phyloP scores from a whole-genome alignment of 2,113 vertebrate species.

The Stigmatopora nigra region DNA sequence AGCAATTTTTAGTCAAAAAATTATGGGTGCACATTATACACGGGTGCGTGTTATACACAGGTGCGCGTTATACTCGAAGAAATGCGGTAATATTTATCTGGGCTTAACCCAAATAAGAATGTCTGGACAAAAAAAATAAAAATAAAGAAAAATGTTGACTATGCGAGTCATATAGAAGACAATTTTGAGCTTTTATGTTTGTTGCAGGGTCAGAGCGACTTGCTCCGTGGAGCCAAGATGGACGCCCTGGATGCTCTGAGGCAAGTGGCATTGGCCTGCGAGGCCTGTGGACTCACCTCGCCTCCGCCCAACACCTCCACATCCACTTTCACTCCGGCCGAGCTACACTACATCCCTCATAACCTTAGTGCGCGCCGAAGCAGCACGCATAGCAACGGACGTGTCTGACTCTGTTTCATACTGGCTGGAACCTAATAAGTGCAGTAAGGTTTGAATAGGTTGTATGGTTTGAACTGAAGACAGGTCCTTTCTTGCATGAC shows the following conservation, averaged over 20 bases:
- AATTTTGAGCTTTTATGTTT: not conserved
- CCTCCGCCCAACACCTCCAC: constrained; percentile 38
- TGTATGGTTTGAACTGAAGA: constrained; percentile 16
- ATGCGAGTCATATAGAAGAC: not conserved
- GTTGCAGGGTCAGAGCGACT: constrained; percentile 87
- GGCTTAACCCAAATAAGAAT: too few relatives aligned
- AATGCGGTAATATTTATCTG: too few relatives aligned
- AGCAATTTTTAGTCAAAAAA: too few relatives aligned
- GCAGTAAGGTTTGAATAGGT: constrained; percentile 30
- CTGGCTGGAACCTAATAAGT: constrained; percentile 1
- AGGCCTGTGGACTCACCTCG: constrained; percentile 80
- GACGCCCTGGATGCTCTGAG: constrained; percentile 89
- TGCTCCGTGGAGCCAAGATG: constrained; percentile 85
- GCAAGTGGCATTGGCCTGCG: constrained; percentile 88
- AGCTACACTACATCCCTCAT: constrained; percentile 63
- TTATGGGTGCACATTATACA: too few relatives aligned
- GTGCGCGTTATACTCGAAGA: too few relatives aligned
- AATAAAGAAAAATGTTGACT: too few relatives aligned
- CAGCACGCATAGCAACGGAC: constrained; percentile 69
- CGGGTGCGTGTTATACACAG: too few relatives aligned
- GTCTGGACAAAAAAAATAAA: too few relatives aligned
- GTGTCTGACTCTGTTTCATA: constrained; percentile 53
- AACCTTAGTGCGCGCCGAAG: constrained; percentile 42
- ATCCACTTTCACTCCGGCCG: constrained; percentile 50
- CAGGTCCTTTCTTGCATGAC: constrained; percentile 29